phyloP scores from a whole-genome alignment of 2,113 vertebrate genomes.

The Bettongia penicillata region DNA sequence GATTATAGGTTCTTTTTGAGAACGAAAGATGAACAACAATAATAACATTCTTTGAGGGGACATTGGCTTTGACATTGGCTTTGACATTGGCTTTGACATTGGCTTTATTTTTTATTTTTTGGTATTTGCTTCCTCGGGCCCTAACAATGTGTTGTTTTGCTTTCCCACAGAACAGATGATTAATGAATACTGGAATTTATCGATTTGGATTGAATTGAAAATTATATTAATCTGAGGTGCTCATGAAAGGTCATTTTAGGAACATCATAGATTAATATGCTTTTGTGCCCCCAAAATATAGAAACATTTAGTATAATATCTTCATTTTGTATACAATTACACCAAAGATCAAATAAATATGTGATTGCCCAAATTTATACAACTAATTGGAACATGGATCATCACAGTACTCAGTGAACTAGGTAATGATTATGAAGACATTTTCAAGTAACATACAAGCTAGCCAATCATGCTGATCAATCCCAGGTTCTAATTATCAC shows the following conservation, averaged over 20 bases:
- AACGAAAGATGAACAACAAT: too few relatives aligned
- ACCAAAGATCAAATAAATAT: neutral
- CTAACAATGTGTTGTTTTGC: neutral
- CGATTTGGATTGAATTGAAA: neutral
- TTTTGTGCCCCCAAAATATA: neutral
- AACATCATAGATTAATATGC: neutral
- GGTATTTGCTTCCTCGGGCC: neutral
- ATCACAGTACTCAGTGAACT: neutral
- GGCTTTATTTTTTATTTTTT: neutral
- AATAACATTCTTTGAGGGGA: neutral
- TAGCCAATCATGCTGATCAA: neutral
- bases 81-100: neutral
- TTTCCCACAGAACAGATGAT: neutral
- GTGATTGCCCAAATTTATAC: neutral
- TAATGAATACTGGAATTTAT: neutral
- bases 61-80: too few relatives aligned
- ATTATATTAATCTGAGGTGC: neutral
- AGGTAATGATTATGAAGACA: neutral
- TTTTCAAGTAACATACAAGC: neutral
- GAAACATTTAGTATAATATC: neutral
- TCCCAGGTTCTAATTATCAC: neutral
- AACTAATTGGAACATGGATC: neutral
- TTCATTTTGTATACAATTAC: neutral
- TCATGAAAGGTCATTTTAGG: neutral
- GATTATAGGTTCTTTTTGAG: neutral